These are phyloP conservation scores for Eristalis arbustorum DNA, from an alignment of 2,888 invertebrate species.

Conservation along the genomic window DNA sequence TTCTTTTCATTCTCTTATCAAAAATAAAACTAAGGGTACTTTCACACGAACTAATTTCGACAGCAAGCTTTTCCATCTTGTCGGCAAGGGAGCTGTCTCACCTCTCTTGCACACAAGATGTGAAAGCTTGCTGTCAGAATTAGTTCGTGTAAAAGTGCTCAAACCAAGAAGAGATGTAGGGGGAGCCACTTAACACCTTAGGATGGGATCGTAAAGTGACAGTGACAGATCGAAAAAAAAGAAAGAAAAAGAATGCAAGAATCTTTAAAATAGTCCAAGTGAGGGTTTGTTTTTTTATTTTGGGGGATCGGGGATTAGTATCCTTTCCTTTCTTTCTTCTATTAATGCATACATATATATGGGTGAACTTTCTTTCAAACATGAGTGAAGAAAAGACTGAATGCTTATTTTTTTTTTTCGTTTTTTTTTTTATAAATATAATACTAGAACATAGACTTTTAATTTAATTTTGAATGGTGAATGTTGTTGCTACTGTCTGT, in stretches of 20 bases:
- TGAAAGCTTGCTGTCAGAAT: no score
- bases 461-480: slow-evolving; percentile 35
- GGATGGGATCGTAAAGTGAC: slow-evolving; percentile 5
- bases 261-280: slow-evolving; percentile 44
- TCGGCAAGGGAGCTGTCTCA: no score
- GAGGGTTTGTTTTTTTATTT: no score
- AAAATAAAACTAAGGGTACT: no score
- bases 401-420: slow-evolving; percentile 55
- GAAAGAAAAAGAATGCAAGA: slow-evolving; percentile 32
- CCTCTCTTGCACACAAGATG: no score
- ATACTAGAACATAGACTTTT: slow-evolving; percentile 35
- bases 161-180: background rate
- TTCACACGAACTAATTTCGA: no score
- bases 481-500: background rate
- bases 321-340: slow-evolving; percentile 11
- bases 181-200: slow-evolving; percentile 47
- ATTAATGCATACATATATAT: slow-evolving; percentile 1
- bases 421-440: slow-evolving; percentile 31
- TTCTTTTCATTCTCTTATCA: slow-evolving; percentile 4
- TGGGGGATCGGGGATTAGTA: slow-evolving; percentile 3
- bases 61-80: no score
- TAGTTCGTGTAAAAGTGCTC: no score
- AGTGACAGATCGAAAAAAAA: slow-evolving; percentile 14
- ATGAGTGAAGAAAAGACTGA: slow-evolving; percentile 64
- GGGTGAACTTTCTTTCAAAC: slow-evolving; percentile 63